phyloP scores from a whole-genome alignment of 2,113 vertebrate species.

The Ctenodactylus gundi region DNA sequence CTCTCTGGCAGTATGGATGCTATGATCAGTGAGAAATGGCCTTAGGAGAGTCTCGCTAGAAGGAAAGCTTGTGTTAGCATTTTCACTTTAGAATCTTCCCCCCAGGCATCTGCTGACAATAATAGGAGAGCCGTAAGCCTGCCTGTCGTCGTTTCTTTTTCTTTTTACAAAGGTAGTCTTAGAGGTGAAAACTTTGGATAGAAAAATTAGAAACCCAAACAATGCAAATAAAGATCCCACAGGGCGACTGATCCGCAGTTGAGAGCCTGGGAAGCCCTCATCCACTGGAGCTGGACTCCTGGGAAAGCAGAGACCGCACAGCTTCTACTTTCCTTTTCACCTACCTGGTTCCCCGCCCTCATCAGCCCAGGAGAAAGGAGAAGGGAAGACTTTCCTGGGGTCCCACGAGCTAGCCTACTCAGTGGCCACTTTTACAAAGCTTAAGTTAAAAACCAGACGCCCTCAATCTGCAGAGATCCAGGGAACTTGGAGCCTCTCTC shows the following conservation, averaged over 20 bases:
- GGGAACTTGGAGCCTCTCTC: background rate
- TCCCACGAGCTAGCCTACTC: background rate
- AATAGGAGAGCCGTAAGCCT: background rate
- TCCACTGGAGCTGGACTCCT: background rate
- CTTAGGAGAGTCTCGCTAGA: background rate
- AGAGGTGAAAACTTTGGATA: slow-evolving; percentile 85
- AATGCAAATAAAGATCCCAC: slow-evolving; percentile 78
- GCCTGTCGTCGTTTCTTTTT: background rate
- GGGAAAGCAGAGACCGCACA: background rate
- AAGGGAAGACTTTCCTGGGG: background rate
- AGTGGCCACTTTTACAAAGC: background rate
- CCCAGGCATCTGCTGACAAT: background rate
- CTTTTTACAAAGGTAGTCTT: slow-evolving; percentile 68
- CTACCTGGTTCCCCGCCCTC: background rate
- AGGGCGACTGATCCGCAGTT: too few relatives aligned
- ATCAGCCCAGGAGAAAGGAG: background rate
- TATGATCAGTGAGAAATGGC: background rate
- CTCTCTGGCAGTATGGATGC: background rate
- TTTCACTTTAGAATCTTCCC: background rate
- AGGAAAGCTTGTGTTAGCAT: background rate
- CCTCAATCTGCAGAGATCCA: background rate
- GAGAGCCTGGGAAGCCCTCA: slow-evolving; percentile 12
- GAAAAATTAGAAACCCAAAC: slow-evolving; percentile 80
- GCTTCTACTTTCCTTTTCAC: background rate
- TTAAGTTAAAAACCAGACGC: background rate